phyloP scores from a whole-genome alignment of 2,113 vertebrate species.

The Corythornis vintsioides region DNA sequence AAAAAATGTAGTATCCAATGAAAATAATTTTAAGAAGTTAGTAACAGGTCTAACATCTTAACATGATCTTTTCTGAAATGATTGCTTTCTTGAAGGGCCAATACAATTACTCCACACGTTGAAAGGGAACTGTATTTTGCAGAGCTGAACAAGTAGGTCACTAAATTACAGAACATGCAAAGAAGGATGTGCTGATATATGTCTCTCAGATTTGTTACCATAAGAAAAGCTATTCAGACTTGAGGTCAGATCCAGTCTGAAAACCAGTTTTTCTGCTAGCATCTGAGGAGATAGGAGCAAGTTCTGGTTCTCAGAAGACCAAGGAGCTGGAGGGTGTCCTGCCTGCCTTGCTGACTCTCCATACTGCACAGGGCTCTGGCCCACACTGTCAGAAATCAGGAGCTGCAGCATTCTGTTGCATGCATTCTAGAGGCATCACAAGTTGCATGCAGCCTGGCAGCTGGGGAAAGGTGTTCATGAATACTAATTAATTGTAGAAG shows the following conservation, averaged over 20 bases:
- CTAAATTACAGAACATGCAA: neutral
- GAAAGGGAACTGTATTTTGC: neutral
- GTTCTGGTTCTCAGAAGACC: neutral
- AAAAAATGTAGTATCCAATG: neutral
- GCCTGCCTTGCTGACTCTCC: neutral
- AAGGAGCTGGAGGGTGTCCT: neutral
- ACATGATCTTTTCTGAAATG: neutral
- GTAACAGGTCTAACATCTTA: neutral
- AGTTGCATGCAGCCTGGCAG: neutral
- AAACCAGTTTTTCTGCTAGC: neutral
- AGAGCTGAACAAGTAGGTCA: neutral
- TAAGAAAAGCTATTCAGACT: neutral
- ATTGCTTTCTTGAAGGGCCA: neutral
- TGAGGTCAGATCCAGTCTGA: neutral
- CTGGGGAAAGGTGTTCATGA: neutral
- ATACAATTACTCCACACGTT: neutral
- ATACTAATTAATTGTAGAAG: neutral
- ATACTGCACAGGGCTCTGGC: neutral
- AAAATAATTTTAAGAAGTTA: neutral
- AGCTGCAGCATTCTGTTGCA: neutral
- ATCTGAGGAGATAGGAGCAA: accelerated
- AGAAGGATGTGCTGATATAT: neutral
- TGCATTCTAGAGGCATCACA: no score
- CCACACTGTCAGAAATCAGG: neutral
- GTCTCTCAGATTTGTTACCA: neutral